Base-by-base conservation (phyloP, 2,888 invertebrate genomes). In the Catonia carolina region DNA sequence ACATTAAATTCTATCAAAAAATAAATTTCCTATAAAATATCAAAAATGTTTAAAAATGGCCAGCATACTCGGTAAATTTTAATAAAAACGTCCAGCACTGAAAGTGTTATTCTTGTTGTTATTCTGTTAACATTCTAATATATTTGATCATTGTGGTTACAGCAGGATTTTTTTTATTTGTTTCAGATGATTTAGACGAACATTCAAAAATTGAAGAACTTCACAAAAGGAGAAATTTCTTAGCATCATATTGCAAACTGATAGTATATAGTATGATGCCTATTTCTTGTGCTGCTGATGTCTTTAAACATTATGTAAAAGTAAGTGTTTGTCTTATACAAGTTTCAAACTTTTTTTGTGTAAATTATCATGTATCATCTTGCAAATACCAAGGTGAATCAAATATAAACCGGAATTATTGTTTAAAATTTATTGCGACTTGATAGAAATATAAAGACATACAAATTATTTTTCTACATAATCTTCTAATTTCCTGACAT, bases 231-330 rank as follows among this genome's bases (percentile, higher is more conserved):
- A 80, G 98, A 64, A 97, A 95, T 74, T 93, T 96, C 73, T 78
- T 99, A 61, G 96, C 98, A 1, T 91, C 93, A 17, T 99, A 92
- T 75, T 97, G 96, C 77, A 99, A 99, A 76, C 79, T 99, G 49
- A 89, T 98, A 67, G 94, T 98, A 53, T 98, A 98, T 78, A 98
- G 97, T 72, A 90, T 97, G 65, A 83, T 98, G 73, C 93, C 92
- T 23, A 90, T 96, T 1, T 85, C 88, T 70, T 82, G 89, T 66
- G 95, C 94, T 12, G 89, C 95, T 0, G 91, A 93, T 71, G 88
- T 99, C 57, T 96, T 99, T 75, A 94, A 95, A 72, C 92, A 97
- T 72, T 99, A 99, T 73, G 93, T 96, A 59, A 94, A 92, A 79
- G 89, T 89, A 71, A 68, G 27, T 27, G 27, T 4, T 27, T 27